Conservation (phyloP, 2,113 vertebrate species). For the Climacteris rufus region DNA sequence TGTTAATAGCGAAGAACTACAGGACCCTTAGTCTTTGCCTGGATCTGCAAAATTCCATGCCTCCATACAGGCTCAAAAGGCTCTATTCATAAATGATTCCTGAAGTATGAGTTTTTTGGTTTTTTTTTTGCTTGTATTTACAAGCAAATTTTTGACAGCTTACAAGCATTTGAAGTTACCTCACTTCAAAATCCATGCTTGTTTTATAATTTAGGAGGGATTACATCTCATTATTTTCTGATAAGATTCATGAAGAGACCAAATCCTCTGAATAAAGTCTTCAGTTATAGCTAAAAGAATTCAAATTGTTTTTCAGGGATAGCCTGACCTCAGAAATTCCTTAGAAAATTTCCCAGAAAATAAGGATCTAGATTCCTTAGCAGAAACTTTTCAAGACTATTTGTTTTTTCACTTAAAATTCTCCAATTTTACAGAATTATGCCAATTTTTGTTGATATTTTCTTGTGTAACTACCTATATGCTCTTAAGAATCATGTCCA, state of each 20-base stretch:
- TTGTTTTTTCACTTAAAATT: background rate
- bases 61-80: background rate
- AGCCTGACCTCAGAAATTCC: background rate
- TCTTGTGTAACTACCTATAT: background rate
- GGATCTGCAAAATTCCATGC: background rate
- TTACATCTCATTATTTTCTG: constrained; percentile 32
- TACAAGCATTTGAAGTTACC: background rate
- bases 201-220: constrained; percentile 50
- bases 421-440: background rate
- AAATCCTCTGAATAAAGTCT: constrained; percentile 14
- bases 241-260: background rate
- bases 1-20: background rate
- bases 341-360: background rate
- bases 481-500: background rate
- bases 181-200: background rate
- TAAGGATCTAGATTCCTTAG: background rate
- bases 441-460: background rate
- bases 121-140: background rate
- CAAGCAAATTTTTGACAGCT: too few species aligned
- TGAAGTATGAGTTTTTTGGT: background rate
- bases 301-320: background rate
- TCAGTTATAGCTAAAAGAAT: background rate
- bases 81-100: background rate
- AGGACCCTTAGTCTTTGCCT: background rate
- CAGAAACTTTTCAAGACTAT: background rate